Evolutionary conservation across 2,113 vertebrate genomes (phyloP), one percentile per base, ranked within the genome.

Genomic region (Papio anubis): DNA sequence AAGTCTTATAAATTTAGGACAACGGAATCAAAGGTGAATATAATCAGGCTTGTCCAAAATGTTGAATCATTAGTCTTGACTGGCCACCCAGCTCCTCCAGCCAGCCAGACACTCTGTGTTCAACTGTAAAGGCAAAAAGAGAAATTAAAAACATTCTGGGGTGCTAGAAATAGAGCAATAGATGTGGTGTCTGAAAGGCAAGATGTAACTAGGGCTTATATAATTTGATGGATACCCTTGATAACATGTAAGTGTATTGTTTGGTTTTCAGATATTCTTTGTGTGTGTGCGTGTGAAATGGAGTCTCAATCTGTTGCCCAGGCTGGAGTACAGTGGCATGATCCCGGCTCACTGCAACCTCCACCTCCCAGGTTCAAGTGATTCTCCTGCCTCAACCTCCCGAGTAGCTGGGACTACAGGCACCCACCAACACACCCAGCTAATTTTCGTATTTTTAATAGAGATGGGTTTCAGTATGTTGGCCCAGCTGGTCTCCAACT

Each of bases 141-240:
- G 68, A 72, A 95, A 97, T 80, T 70, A 97, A 88, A 35, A 32
- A 18, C 7, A 35, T 48, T 84, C 20, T 12, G 18, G 18, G 23
- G 27, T 6, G 40, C 89, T 93, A 59, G 66, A 88, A 97, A 95
- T 88, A 97, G 84, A 97, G 89, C 86, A 91, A 70, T n/a, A 81
- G 78, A 97, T 68, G 83, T 82, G 88, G 75, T 25, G 2, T 86
- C 96, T 97, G 72, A 97, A 95, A 95, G 73, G 66, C 59, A 97
- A 93, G 81, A 52, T 88, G 72, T 80, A 92, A 97, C 84, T 96
- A 94, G 64, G 35, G 76, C 59, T 98, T 88, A 95, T 48, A 57
- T 93, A 97, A 96, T 93, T 90, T 86, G 82, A 97, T 91, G 76
- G 90, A 80, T 84, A 57, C 61, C n/a, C 13, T 82, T 70, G 76